Conservation (phyloP, 2,113 vertebrate species). For the Crypturellus undulatus region DNA sequence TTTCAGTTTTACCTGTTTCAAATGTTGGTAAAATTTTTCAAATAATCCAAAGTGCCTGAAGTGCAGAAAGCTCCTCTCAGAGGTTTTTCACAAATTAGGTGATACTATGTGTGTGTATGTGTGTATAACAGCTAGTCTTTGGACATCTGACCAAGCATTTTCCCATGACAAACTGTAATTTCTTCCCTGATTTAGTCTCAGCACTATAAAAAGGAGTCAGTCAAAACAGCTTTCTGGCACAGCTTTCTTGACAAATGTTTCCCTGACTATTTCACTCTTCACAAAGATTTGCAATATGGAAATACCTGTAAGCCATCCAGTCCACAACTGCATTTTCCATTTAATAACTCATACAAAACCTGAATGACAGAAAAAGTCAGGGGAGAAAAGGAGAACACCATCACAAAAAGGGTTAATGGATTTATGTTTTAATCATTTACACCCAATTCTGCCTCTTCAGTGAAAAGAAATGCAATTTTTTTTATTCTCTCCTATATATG, state of each 20-base stretch:
- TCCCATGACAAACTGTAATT: neutral
- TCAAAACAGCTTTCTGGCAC: neutral
- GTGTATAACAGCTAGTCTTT: neutral
- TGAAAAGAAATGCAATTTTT: neutral
- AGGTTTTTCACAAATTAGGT: neutral
- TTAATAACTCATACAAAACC: neutral
- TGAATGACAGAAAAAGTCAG: neutral
- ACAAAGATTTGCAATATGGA: constrained; percentile 2
- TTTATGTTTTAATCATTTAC: neutral
- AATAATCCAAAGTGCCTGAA: neutral
- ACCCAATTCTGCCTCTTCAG: neutral
- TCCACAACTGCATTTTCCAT: constrained; percentile 2
- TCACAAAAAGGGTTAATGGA: neutral
- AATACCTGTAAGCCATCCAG: neutral
- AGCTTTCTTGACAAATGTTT: neutral
- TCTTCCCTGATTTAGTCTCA: neutral
- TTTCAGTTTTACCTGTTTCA: neutral
- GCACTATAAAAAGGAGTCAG: neutral
- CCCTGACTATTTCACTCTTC: neutral
- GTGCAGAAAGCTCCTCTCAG: neutral
- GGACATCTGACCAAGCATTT: neutral
- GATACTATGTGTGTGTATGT: neutral
- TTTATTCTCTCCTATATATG: neutral
- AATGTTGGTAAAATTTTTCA: neutral
- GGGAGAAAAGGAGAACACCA: too few relatives aligned